phyloP scores from a whole-genome alignment of 2,113 vertebrate species.

The Engystomops pustulosus region DNA sequence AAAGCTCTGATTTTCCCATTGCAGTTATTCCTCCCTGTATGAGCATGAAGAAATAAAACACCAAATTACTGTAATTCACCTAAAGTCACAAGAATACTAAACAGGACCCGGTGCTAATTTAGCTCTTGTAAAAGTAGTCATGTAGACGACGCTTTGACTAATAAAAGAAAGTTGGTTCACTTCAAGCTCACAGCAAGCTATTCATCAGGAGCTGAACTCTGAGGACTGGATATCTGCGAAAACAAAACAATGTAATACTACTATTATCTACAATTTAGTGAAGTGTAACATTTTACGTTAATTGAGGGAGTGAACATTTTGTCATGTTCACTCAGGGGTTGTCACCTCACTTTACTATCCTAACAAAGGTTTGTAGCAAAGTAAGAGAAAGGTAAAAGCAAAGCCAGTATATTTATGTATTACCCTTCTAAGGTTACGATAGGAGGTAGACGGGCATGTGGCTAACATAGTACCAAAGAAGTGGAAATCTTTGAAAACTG shows the following conservation, averaged over 20 bases:
- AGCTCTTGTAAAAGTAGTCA: not conserved
- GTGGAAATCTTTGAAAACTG: too few relatives aligned
- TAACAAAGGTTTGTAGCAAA: too few relatives aligned
- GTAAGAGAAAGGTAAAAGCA: too few relatives aligned
- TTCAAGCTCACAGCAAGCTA: conserved; percentile 22
- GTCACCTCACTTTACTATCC: not conserved
- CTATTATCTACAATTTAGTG: not conserved
- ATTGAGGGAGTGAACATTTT: not conserved
- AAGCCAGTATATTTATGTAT: too few relatives aligned
- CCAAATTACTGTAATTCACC: not conserved
- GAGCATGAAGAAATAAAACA: not conserved
- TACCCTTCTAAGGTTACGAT: too few relatives aligned
- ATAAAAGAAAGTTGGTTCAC: not conserved
- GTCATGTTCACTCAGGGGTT: not conserved
- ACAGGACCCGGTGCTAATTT: not conserved
- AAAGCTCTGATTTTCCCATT: too few relatives aligned
- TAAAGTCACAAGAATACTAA: not conserved
- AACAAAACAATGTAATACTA: not conserved
- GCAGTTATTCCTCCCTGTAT: not conserved
- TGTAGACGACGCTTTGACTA: not conserved
- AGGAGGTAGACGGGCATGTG: too few relatives aligned
- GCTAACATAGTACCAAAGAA: too few relatives aligned
- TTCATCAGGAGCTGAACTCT: not conserved
- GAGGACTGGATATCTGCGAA: not conserved
- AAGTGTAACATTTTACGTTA: not conserved